Conservation (phyloP, 2,113 vertebrate species). For the Podarcis cretensis region DNA sequence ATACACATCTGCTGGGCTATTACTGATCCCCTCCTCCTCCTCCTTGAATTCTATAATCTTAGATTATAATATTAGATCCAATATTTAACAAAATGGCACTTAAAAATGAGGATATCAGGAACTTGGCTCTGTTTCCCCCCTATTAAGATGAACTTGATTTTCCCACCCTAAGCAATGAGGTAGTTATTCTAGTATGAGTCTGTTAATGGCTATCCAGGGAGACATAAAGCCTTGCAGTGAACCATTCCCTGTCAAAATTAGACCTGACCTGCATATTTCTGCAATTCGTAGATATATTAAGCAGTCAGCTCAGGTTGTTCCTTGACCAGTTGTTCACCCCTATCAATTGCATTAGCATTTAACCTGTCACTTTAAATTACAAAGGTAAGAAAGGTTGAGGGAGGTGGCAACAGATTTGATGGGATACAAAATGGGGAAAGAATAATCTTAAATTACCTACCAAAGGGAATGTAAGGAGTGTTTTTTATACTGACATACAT, state of each 20-base stretch:
- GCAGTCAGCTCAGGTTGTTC: constrained; percentile 73
- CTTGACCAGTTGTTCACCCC: constrained; percentile 78
- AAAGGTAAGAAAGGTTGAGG: constrained; percentile 75
- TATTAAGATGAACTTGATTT: constrained; percentile 55
- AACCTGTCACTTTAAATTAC: constrained; percentile 75
- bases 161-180: constrained; percentile 60
- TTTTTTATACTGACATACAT: constrained; percentile 41
- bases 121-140: constrained; percentile 40
- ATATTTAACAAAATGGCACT: constrained; percentile 49
- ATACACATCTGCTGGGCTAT: constrained; percentile 53
- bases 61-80: constrained; percentile 63
- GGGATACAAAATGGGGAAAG: constrained; percentile 31
- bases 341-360: constrained; percentile 79
- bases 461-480: constrained; percentile 21
- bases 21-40: constrained; percentile 59
- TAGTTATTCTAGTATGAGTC: constrained; percentile 66
- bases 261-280: constrained; percentile 72
- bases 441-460: constrained; percentile 64
- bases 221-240: constrained; percentile 71
- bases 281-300: constrained; percentile 71
- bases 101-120: constrained; percentile 60
- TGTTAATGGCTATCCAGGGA: constrained; percentile 71
- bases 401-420: constrained; percentile 71
- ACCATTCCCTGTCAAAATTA: constrained; percentile 76
- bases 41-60: constrained; percentile 65